phyloP scores from a whole-genome alignment of 1,140 invertebrate genomes.

The Lucilia sericata region DNA sequence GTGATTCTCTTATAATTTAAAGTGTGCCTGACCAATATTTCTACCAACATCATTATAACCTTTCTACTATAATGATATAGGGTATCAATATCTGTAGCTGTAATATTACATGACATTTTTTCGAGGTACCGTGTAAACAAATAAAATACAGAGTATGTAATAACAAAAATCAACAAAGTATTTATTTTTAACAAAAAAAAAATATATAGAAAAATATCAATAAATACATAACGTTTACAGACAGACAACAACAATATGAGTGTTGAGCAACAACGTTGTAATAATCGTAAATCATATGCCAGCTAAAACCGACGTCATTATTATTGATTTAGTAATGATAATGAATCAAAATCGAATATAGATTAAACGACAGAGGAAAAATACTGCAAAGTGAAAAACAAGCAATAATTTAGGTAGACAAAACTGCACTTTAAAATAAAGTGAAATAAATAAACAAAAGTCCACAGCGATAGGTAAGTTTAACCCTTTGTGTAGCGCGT shows the following conservation, averaged over 20 bases:
- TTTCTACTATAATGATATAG: too few species aligned
- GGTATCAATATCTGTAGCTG: too few species aligned
- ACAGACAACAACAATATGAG: background rate
- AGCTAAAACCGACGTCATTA: background rate
- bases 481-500: too few species aligned
- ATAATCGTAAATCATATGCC: background rate
- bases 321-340: slow-evolving; percentile 15
- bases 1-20: too few species aligned
- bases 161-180: too few species aligned
- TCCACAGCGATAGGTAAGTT: too few species aligned
- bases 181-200: too few species aligned
- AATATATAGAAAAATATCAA: too few species aligned
- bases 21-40: too few species aligned
- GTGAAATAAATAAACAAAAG: background rate
- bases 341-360: background rate
- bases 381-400: background rate
- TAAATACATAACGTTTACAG: background rate
- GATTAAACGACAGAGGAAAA: background rate
- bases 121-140: too few species aligned
- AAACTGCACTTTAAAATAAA: background rate
- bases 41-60: too few species aligned
- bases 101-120: background rate
- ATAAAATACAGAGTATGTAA: background rate
- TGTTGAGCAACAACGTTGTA: background rate
- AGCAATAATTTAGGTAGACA: background rate